Base-by-base conservation (phyloP, 2,888 invertebrate species). In the Galeruca laticollis region DNA sequence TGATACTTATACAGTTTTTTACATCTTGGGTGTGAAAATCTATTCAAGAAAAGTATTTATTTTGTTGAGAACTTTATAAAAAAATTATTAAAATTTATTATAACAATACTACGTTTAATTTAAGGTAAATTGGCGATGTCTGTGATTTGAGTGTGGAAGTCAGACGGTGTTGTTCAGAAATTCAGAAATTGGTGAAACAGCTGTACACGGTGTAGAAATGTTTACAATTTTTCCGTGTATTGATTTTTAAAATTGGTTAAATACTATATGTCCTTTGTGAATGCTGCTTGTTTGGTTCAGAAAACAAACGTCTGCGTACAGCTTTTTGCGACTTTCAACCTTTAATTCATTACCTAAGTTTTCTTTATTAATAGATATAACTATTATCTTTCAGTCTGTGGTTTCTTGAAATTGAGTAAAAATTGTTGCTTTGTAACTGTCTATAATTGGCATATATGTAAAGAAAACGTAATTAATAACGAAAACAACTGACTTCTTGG, bases 71-170 rank as follows among this genome's bases (percentile, higher is more conserved):
- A 47, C 18, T 18, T 15, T 47, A 18, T 15, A 15, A 9, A 18
- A 47, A 47, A 18, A 15, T 9, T 47, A 47, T 47, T 47, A 15
- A 26, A 26, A 15, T 47, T 15, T 18, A 47, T 18, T 47, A 47
- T 47, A 47, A 47, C 47, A 18, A 9, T 40, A 47, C n/a, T 47
- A 47, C 15, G 15, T 47, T n/a, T 47, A 40, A 40, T 40, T 40
- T 40, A 47, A 47, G 47, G 47, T 47, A 47, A 47, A 18, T 18
- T 47, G 47, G 47, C 47, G 47, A 47, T 47, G 47, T 47, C 47
- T 47, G 47, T 47, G 47, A 47, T 47, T 47, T 47, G 18, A 47
- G 18, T 47, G 47, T 47, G 47, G 37, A 37, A 37, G 37, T 37
- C 37, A 13, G 47, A 15, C 18, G 9, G 15, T 15, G 47, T 47